Conservation (phyloP, 1,140 invertebrate species). For the Pissodes strobi region DNA sequence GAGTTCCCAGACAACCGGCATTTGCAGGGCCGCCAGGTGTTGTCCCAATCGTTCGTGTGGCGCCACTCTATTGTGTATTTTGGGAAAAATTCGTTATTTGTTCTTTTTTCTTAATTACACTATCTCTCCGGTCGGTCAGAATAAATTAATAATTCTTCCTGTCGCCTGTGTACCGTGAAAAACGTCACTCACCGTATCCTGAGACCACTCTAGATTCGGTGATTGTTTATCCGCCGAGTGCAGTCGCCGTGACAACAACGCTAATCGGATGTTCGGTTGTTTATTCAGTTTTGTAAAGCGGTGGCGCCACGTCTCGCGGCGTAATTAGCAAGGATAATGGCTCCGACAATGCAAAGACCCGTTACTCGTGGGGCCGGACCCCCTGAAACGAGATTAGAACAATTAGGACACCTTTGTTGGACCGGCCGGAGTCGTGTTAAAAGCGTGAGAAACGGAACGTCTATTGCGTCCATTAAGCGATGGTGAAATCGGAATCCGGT, state of each 20-base stretch:
- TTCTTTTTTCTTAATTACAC: no score
- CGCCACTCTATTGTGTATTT: no score
- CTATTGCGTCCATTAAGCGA: not conserved
- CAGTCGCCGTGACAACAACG: not conserved
- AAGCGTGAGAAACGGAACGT: constrained; percentile 21
- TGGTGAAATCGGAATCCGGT: not conserved
- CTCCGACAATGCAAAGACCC: constrained; percentile 17
- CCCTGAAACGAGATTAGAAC: constrained; percentile 21
- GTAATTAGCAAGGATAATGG: constrained; percentile 25
- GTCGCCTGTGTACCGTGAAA: no score
- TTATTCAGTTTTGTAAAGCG: constrained; percentile 16
- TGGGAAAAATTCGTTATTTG: no score
- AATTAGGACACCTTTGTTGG: constrained; percentile 26
- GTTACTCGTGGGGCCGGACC: constrained; percentile 1
- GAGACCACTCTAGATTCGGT: no score
- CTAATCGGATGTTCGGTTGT: constrained; percentile 14
- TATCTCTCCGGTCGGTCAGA: no score
- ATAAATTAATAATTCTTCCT: no score
- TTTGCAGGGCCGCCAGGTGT: no score
- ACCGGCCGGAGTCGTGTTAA: not conserved
- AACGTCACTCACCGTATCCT: no score
- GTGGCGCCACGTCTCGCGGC: constrained; percentile 18
- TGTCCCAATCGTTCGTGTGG: no score
- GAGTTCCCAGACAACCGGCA: no score
- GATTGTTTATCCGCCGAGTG: no score